Percentiles rank a stretch among this genome's conserved stretches.
Evolutionary conservation across 2,888 invertebrate species (phyloP).

Genomic region (Amblyteles armatorius): DNA sequence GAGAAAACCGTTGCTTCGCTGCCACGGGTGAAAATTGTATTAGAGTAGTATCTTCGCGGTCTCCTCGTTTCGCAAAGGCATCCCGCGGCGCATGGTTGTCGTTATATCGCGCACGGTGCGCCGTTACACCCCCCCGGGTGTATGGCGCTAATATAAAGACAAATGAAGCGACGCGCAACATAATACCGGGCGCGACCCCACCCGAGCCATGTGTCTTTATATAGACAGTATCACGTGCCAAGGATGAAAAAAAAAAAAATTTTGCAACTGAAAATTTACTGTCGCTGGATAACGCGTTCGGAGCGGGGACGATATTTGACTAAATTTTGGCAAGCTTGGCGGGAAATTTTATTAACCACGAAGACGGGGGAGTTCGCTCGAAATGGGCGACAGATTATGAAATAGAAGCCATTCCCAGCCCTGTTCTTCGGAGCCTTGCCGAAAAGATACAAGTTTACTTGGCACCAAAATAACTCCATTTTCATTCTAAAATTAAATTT

Average conservation of each 20-base stretch:
- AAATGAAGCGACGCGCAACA: slow-evolving; percentile 80
- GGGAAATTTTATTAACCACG: slow-evolving; percentile 77
- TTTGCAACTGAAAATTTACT: slow-evolving; percentile 71
- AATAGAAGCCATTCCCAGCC: slow-evolving; percentile 70
- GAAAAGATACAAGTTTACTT: slow-evolving; percentile 17
- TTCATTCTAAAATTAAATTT: background rate
- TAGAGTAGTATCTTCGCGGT: slow-evolving; percentile 51
- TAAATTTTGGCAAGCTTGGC: slow-evolving; percentile 70
- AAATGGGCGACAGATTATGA: slow-evolving; percentile 78
- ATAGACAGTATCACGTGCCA: slow-evolving; percentile 75
- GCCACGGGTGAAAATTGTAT: slow-evolving; percentile 62
- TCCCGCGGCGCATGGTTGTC: slow-evolving; percentile 58
- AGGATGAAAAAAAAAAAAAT: slow-evolving; percentile 40
- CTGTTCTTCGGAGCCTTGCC: background rate
- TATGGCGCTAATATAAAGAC: slow-evolving; percentile 76
- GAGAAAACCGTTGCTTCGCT: slow-evolving; percentile 50
- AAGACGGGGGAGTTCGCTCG: slow-evolving; percentile 76
- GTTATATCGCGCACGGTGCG: slow-evolving; percentile 59
- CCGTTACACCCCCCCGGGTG: slow-evolving; percentile 63
- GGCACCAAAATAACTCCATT: background rate
- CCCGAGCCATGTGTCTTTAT: slow-evolving; percentile 80
- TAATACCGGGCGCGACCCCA: slow-evolving; percentile 59
- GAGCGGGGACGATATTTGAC: slow-evolving; percentile 60
- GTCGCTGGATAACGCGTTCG: slow-evolving; percentile 52
- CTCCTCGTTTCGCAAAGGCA: slow-evolving; percentile 53